phyloP scores from a whole-genome alignment of 1,140 invertebrate genomes.

The Oryzaephilus surinamensis region DNA sequence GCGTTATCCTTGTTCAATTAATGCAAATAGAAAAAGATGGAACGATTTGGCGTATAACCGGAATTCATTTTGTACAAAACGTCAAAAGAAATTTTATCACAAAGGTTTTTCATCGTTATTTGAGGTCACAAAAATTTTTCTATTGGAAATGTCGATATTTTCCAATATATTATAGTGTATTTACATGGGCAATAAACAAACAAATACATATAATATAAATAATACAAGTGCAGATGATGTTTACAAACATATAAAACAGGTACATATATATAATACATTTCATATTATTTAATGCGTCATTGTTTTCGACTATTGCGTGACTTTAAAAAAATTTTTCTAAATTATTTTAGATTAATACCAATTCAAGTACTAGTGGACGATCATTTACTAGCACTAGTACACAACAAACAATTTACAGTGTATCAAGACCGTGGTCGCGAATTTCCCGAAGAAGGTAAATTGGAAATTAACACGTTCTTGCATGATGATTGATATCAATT shows the following conservation, averaged over 20 bases:
- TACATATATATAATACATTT: slow-evolving; percentile 20
- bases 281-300: slow-evolving; percentile 16
- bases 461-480: no score
- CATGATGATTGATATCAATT: no score
- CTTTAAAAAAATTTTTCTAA: no score
- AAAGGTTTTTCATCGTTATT: slow-evolving; percentile 22
- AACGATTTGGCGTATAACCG: no score
- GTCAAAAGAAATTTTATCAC: slow-evolving; percentile 20
- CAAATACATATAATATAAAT: not conserved
- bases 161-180: slow-evolving; percentile 6
- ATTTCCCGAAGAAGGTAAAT: slow-evolving; percentile 22
- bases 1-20: no score
- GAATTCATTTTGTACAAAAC: no score
- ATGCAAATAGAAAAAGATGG: no score
- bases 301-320: slow-evolving; percentile 17
- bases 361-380: slow-evolving; percentile 18
- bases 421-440: slow-evolving; percentile 18
- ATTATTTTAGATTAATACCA: slow-evolving; percentile 3
- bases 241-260: slow-evolving; percentile 15
- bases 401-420: slow-evolving; percentile 19
- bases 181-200: slow-evolving; percentile 27
- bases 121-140: slow-evolving; percentile 22
- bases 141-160: slow-evolving; percentile 20
- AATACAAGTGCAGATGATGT: slow-evolving; percentile 15
- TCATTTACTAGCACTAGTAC: slow-evolving; percentile 23